Conservation (phyloP, 2,888 invertebrate genomes). For the Rhamphomyia laevipes region DNA sequence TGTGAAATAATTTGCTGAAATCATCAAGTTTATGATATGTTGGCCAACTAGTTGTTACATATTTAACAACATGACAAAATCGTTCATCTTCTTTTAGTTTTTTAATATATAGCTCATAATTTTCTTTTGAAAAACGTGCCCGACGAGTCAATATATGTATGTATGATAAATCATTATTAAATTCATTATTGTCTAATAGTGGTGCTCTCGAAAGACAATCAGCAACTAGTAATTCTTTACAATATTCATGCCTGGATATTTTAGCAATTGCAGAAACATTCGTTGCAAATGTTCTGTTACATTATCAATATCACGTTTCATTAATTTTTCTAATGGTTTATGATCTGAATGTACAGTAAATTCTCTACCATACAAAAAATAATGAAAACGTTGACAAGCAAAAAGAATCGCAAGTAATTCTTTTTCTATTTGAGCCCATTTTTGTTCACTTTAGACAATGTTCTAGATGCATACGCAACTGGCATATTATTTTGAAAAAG, state of each 20-base stretch:
- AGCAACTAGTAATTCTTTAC: slow-evolving; percentile 21
- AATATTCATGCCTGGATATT: too few relatives aligned
- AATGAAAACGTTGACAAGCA: slow-evolving; percentile 26
- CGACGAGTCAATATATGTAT: neutral
- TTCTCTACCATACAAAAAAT: too few relatives aligned
- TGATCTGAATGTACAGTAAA: slow-evolving; percentile 22
- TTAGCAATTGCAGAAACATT: too few relatives aligned
- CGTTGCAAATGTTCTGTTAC: too few relatives aligned
- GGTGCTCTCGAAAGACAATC: slow-evolving; percentile 21
- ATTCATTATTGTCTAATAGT: slow-evolving; percentile 11
- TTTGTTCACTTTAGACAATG: slow-evolving; percentile 19
- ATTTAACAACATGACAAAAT: too few relatives aligned
- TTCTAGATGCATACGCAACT: slow-evolving; percentile 24
- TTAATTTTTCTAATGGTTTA: slow-evolving; percentile 20
- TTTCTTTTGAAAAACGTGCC: neutral
- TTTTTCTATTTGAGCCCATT: slow-evolving; percentile 31
- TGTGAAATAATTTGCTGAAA: too few relatives aligned
- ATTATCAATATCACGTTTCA: slow-evolving; percentile 19
- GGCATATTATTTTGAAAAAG: slow-evolving; percentile 24
- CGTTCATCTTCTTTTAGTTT: too few relatives aligned
- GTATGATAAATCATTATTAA: slow-evolving; percentile 2
- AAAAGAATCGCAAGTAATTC: slow-evolving; percentile 26
- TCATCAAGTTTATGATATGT: too few relatives aligned
- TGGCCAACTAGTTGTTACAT: too few relatives aligned
- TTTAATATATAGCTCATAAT: too few relatives aligned